Conservation (phyloP, 2,888 invertebrate genomes). For the Caenorhabditis sp. region DNA sequence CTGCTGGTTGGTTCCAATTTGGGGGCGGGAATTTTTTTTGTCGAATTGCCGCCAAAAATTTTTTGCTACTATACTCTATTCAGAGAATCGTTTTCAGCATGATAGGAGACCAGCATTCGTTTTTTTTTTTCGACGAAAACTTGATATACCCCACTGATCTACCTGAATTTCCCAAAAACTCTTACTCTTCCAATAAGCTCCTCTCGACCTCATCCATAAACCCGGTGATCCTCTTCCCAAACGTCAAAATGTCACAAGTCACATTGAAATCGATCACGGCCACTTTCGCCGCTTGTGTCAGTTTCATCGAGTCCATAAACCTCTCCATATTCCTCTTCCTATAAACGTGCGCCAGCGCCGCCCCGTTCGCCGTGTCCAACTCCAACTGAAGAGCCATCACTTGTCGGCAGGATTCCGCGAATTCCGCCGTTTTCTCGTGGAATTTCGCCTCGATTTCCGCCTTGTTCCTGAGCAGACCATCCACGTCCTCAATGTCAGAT, state of each 20-base stretch:
- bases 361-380: conserved; percentile 6
- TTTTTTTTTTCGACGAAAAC: too few relatives aligned
- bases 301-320: neutral
- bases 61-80: too few relatives aligned
- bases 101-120: too few relatives aligned
- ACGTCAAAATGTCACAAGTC: conserved; percentile 50
- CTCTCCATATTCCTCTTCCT: conserved; percentile 40
- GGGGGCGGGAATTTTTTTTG: too few relatives aligned
- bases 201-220: conserved; percentile 52
- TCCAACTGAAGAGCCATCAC: conserved; percentile 23
- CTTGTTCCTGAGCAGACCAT: neutral
- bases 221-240: conserved; percentile 17
- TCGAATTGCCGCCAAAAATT: too few relatives aligned
- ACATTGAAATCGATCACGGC: conserved; percentile 35
- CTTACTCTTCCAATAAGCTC: conserved; percentile 34
- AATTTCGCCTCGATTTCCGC: conserved; percentile 17
- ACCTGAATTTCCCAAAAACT: neutral
- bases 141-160: too few relatives aligned
- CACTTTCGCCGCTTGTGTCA: conserved; percentile 30
- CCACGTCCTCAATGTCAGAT: neutral
- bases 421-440: conserved; percentile 1
- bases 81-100: too few relatives aligned
- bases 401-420: neutral
- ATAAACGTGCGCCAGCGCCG: conserved; percentile 12
- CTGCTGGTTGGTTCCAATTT: too few relatives aligned